phyloP scores from a whole-genome alignment of 1,140 invertebrate genomes.

The Aricia agestis region DNA sequence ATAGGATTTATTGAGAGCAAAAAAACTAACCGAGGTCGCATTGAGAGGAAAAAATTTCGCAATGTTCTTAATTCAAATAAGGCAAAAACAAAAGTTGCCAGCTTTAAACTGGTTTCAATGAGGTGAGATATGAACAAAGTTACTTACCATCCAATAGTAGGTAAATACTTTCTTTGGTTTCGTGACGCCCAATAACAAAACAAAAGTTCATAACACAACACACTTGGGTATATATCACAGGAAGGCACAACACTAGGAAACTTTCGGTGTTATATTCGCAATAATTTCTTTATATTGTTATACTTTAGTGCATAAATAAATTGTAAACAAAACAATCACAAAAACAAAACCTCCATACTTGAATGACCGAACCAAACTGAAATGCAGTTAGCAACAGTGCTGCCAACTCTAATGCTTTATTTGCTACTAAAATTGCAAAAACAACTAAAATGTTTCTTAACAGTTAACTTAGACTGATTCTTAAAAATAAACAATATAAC shows the following conservation, averaged over 20 bases:
- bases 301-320: constrained; percentile 23
- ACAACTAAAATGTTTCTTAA: too few species aligned
- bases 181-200: constrained; percentile 16
- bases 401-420: neutral
- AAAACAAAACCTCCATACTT: constrained; percentile 33
- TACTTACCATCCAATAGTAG: neutral
- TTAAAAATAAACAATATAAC: too few species aligned
- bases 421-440: too few species aligned
- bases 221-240: constrained; percentile 26
- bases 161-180: neutral
- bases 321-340: constrained; percentile 44
- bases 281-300: neutral
- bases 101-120: constrained; percentile 28
- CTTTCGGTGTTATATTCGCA: neutral
- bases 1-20: constrained; percentile 10
- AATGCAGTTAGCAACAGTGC: constrained; percentile 7
- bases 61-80: constrained; percentile 37
- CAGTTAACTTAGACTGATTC: too few species aligned
- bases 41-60: constrained; percentile 35
- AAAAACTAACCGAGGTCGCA: constrained; percentile 33
- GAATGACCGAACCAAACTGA: constrained; percentile 40
- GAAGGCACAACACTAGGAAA: constrained; percentile 25
- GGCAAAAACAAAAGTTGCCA: constrained; percentile 28
- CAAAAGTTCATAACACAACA: neutral
- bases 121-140: constrained; percentile 1